These are phyloP conservation scores for Elysia crispata DNA, from an alignment of 2,888 invertebrate genomes.

Conservation along the genomic window DNA sequence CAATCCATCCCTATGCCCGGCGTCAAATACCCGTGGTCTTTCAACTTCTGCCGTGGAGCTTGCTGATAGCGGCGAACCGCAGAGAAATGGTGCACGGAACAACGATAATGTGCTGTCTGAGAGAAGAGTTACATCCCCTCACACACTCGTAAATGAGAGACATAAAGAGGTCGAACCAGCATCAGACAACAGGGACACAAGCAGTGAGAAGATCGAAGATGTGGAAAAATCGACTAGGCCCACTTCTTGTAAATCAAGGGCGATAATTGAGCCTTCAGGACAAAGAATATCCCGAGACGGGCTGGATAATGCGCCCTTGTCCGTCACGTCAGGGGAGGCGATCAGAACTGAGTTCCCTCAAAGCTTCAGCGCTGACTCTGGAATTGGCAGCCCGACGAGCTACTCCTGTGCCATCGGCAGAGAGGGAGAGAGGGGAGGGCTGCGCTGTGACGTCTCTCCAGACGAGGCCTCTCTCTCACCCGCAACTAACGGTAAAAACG, in stretches of 20 bases:
- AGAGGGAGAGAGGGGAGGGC: not conserved
- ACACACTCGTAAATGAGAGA: not conserved
- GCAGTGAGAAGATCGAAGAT: not conserved
- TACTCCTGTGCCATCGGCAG: not conserved
- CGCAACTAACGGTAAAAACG: not conserved
- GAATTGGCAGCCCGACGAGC: constrained; percentile 43
- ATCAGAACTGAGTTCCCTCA: constrained; percentile 37
- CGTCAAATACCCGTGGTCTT: too few species aligned
- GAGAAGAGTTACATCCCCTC: not conserved
- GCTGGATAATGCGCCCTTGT: not conserved
- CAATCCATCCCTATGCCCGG: too few species aligned
- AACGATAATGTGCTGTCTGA: too few species aligned
- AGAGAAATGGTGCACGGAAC: too few species aligned
- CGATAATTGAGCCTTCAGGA: not conserved
- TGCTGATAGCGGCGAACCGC: too few species aligned
- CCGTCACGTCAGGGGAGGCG: not conserved
- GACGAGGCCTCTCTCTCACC: constrained; percentile 5
- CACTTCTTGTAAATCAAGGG: constrained; percentile 11
- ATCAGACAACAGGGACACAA: not conserved
- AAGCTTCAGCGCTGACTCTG: constrained; percentile 43
- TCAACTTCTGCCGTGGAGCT: too few species aligned
- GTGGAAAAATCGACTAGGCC: not conserved
- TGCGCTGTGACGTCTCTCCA: not conserved
- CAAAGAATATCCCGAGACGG: not conserved
- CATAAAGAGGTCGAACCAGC: not conserved